Evolutionary conservation across 2,797 vertebrate genomes (phyloP).

Genomic region (Novumbra hubbsi): DNA sequence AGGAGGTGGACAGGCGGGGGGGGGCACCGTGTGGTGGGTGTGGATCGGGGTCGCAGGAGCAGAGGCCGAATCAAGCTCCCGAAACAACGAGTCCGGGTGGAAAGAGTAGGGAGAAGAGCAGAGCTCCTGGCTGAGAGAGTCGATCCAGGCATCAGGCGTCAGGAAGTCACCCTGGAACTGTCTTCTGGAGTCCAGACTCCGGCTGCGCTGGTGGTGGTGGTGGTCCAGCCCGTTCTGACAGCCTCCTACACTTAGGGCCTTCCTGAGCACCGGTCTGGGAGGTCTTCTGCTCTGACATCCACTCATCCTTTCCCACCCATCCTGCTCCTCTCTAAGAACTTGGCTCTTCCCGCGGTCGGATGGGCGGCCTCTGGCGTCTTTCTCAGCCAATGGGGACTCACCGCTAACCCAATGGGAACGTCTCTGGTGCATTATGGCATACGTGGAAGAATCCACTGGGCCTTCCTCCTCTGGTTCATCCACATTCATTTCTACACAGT

Average conservation of each 20-base stretch:
- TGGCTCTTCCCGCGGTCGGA: constrained; percentile 32
- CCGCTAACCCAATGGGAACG: constrained; percentile 36
- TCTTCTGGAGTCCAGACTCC: constrained; percentile 63
- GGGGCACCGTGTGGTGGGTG: background rate
- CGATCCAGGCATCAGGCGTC: constrained; percentile 74
- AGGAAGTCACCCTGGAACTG: constrained; percentile 55
- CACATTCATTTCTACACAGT: constrained; percentile 88
- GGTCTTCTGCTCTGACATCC: constrained; percentile 16
- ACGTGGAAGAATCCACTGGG: constrained; percentile 16
- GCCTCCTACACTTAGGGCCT: constrained; percentile 17
- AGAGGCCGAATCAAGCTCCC: constrained; percentile 11
- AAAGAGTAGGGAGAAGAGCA: constrained; percentile 39
- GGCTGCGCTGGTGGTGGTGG: constrained; percentile 58
- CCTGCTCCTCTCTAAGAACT: constrained; percentile 19
- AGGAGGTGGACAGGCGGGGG: constrained; percentile 9
- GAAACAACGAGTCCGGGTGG: constrained; percentile 27
- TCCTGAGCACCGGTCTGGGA: constrained; percentile 34
- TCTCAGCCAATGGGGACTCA: background rate
- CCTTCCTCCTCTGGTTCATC: constrained; percentile 73
- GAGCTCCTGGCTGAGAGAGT: constrained; percentile 69
- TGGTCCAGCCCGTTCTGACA: constrained; percentile 43
- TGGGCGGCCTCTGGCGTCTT: background rate
- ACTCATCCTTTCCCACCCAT: constrained; percentile 12
- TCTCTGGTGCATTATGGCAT: constrained; percentile 56
- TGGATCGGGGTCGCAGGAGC: constrained; percentile 18